Percentiles rank a stretch among this genome's conserved stretches.
These are phyloP conservation scores for Caenorhabditis zanzibari DNA, from an alignment of 2,888 invertebrate genomes.

Conservation along the genomic window DNA sequence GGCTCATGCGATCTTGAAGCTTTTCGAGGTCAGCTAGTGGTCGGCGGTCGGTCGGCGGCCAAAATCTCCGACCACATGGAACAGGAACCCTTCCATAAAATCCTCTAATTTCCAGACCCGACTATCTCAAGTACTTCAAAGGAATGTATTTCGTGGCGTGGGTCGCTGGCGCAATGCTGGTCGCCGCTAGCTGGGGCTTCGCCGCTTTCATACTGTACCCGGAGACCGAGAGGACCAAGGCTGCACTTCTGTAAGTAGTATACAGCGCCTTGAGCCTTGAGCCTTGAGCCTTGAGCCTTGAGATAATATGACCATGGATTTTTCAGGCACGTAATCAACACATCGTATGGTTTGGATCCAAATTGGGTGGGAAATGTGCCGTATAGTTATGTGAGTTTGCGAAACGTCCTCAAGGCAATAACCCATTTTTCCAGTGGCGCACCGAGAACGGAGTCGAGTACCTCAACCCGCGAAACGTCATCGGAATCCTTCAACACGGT, in stretches of 20 bases:
- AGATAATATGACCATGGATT: no score
- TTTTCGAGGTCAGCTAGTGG: no score
- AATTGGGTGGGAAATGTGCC: constrained; percentile 45
- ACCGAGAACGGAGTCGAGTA: constrained; percentile 29
- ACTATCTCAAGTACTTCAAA: constrained; percentile 40
- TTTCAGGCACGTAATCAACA: constrained; percentile 37
- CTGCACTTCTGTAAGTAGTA: constrained; percentile 25
- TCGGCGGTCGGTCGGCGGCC: no score
- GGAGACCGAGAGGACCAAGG: constrained; percentile 48
- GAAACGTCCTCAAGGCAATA: no score
- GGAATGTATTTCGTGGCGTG: constrained; percentile 38
- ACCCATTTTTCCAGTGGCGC: constrained; percentile 30
- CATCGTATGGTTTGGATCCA: constrained; percentile 48
- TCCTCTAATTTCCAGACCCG: constrained; percentile 53
- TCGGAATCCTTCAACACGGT: neutral
- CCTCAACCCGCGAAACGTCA: constrained; percentile 6
- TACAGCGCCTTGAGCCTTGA: no score
- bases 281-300: no score
- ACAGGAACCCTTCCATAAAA: no score
- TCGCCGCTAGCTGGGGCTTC: constrained; percentile 45
- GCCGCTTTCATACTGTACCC: constrained; percentile 52
- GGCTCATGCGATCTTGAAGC: no score
- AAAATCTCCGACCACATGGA: no score
- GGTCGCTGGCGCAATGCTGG: constrained; percentile 29
- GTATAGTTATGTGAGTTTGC: constrained; percentile 42